phyloP scores from a whole-genome alignment of 2,797 vertebrate genomes.

The Bucorvus abyssinicus region DNA sequence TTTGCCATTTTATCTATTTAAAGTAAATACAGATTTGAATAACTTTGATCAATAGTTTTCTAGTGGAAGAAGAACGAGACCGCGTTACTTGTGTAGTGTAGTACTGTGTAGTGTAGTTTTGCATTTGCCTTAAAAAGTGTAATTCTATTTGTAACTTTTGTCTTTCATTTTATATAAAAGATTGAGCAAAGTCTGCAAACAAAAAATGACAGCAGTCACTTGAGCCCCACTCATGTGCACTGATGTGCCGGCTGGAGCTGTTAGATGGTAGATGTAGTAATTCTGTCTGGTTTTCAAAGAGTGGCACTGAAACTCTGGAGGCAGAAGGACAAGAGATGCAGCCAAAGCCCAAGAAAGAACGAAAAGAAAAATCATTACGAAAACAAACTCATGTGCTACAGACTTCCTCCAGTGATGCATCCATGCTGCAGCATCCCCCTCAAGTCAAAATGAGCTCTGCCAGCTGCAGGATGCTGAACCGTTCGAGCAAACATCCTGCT shows the following conservation, averaged over 20 bases:
- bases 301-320: not conserved
- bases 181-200: not conserved
- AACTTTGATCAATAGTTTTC: not conserved
- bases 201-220: not conserved
- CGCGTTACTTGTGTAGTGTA: not conserved
- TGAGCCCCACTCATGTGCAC: not conserved
- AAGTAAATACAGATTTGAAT: conserved; percentile 23
- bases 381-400: not conserved
- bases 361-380: not conserved
- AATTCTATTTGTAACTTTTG: not conserved
- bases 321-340: not conserved
- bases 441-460: not conserved
- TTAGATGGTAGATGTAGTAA: not conserved
- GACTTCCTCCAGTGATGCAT: not conserved
- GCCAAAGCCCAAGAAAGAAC: not conserved
- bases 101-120: not conserved
- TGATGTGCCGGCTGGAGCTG: not conserved
- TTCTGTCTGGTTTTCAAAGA: not conserved
- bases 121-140: not conserved
- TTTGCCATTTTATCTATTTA: conserved; percentile 31
- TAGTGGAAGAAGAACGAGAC: not conserved
- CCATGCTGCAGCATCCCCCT: not conserved
- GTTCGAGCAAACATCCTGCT: not conserved
- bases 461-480: not conserved
- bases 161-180: not conserved